Base-by-base conservation (phyloP, 2,888 invertebrate species). In the Diarsia dahlii region DNA sequence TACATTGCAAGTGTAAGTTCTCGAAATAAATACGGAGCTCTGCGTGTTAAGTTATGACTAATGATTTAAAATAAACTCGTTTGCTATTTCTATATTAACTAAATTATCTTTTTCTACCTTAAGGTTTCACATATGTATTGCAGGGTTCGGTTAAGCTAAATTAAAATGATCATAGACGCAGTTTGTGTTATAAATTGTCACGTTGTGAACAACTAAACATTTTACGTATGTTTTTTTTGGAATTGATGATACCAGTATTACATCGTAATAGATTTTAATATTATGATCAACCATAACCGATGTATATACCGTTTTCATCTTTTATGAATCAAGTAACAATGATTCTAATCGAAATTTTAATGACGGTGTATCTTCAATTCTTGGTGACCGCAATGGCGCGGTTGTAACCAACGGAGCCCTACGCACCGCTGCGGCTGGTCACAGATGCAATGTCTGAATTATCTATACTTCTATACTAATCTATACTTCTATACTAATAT, bases 1-100 rank as follows among this genome's bases (percentile, higher is more conserved):
- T 34, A 46, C n/a, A 13, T 62, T 45, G 15, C 13, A 13, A 52
- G 23, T 46, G 13, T 48, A 66, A 3, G 23, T 75, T 85, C 67
- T 60, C 54, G 62, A 74, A 74, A 52, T 12, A 46, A 63, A 66
- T 58, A 20, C 60, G 2, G 5, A 34, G 13, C 1, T 54, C 23
- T 60, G 46, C 52, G 20, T 80, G 74, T 20, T 48, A 18, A 28
- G 1, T 2, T 2, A 62, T 66, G 45, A 67, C 13, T 48, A 63
- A 54, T 20, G 8, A 34, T 3, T 54, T 34, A 56, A 46, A 18
- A 45, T 4, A 82, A 46, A 82, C 28, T 46, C 12, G 52, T 64
- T 82, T 65, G 34, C 28, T 20, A 28, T 18, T 46, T 34, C 1
- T 28, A 28, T 28, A n/a, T 28, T 28, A 28, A 28, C 2, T 2